Conservation (phyloP, 2,888 invertebrate species). For the Nymphalis c-album region DNA sequence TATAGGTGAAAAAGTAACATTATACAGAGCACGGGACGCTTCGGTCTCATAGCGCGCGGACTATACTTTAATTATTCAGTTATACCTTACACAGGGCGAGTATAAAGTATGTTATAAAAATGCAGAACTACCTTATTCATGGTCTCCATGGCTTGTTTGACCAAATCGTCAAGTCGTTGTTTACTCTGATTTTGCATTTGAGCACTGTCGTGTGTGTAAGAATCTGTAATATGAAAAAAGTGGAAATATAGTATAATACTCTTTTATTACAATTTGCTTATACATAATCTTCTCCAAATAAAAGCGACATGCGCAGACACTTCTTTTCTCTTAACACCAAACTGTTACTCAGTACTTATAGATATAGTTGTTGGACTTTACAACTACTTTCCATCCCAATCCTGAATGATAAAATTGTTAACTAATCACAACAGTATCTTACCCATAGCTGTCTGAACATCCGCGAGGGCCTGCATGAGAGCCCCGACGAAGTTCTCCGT, state of each 20-base stretch:
- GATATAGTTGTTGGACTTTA: no score
- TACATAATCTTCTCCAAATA: no score
- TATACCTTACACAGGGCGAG: no score
- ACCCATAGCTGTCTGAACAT: conserved; percentile 52
- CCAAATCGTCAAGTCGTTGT: conserved; percentile 50
- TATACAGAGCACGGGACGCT: no score
- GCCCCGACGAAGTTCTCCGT: conserved; percentile 41
- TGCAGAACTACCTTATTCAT: conserved; percentile 51
- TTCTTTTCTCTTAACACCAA: no score
- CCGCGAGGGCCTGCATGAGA: conserved; percentile 39
- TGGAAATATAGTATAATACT: background rate
- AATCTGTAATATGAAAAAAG: conserved; percentile 47
- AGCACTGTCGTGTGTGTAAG: conserved; percentile 48
- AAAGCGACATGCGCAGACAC: no score
- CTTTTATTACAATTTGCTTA: background rate
- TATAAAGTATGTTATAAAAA: background rate
- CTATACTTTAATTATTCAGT: no score
- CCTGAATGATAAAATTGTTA: no score
- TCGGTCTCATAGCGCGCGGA: no score
- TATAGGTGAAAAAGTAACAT: no score
- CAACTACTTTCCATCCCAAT: no score
- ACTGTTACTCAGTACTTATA: no score
- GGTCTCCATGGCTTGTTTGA: conserved; percentile 48
- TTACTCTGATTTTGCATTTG: conserved; percentile 50
- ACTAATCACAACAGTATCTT: conserved; percentile 1